Percentiles rank a stretch among this genome's conserved stretches.
phyloP scores from a whole-genome alignment of 92 coral and sea anemone genomes.

The Heliopora coerulea region DNA sequence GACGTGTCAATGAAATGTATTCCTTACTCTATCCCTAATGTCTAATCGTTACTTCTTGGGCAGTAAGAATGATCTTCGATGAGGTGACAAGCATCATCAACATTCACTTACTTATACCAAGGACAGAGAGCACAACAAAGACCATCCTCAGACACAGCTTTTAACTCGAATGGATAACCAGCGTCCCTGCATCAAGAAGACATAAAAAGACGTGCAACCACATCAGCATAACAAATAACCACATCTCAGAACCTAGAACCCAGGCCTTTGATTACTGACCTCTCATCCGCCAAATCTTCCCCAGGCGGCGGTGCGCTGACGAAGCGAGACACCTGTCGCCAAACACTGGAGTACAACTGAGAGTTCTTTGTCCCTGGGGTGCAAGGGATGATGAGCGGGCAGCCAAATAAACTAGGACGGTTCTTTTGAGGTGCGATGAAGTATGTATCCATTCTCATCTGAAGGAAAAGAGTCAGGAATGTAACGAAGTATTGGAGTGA shows the following conservation, averaged over 20 bases:
- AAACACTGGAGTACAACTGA: conserved; percentile 83
- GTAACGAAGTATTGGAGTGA: no score
- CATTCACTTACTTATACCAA: conserved; percentile 71
- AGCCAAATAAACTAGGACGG: conserved; percentile 91
- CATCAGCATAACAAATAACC: background rate
- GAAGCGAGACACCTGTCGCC: conserved; percentile 90
- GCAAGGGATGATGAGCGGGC: conserved; percentile 90
- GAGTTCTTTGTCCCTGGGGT: conserved; percentile 69
- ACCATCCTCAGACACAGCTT: conserved; percentile 90
- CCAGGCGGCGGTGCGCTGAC: conserved; percentile 97
- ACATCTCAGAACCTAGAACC: background rate
- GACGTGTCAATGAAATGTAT: no score
- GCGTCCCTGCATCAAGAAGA: conserved; percentile 43
- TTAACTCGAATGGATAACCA: conserved; percentile 88
- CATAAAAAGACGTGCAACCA: background rate
- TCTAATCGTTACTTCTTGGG: no score
- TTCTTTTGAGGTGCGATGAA: conserved; percentile 98
- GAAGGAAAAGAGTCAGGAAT: background rate
- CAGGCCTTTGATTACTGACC: background rate
- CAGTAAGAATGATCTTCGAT: no score
- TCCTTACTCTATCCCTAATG: no score
- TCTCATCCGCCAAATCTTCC: conserved; percentile 45
- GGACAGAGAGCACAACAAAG: conserved; percentile 94
- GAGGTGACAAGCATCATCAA: no score
- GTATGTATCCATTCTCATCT: conserved; percentile 88